Evolutionary conservation across 2,113 vertebrate species (phyloP).

Genomic region (Sylvietta virens): DNA sequence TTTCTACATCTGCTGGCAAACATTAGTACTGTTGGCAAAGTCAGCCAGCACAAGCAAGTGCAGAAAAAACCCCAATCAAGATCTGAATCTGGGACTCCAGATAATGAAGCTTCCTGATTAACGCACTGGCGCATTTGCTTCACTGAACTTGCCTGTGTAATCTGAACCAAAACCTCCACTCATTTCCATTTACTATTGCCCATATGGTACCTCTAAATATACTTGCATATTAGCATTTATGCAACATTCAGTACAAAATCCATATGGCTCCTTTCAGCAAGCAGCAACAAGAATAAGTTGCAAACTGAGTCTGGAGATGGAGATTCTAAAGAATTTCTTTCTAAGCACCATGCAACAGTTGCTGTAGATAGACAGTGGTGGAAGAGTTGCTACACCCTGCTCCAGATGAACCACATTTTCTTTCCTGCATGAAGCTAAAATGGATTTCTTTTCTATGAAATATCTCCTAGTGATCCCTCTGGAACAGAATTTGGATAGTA

Average conservation of each 20-base stretch:
- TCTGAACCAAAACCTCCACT: background rate
- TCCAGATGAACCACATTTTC: background rate
- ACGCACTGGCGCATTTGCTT: background rate
- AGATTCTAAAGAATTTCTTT: background rate
- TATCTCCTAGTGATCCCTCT: background rate
- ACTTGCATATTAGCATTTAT: conserved; percentile 4
- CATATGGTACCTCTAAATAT: conserved; percentile 25
- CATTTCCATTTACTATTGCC: background rate
- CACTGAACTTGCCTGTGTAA: background rate
- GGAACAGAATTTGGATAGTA: background rate
- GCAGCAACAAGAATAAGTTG: background rate
- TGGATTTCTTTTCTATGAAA: background rate
- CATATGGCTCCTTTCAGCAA: conserved; percentile 35
- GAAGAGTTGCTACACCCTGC: background rate
- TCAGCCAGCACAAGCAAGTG: background rate
- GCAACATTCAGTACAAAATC: background rate
- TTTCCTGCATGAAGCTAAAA: background rate
- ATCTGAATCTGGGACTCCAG: background rate
- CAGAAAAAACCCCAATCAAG: background rate
- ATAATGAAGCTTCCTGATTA: background rate
- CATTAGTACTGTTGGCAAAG: background rate
- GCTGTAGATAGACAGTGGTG: background rate
- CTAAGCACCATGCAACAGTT: background rate
- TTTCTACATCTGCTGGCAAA: background rate
- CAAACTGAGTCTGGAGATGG: background rate